A percentile compares a stretch with the other conserved stretches of the same genome.
Conservation (phyloP, 2,113 vertebrate genomes). For the Oceanodroma tethys region DNA sequence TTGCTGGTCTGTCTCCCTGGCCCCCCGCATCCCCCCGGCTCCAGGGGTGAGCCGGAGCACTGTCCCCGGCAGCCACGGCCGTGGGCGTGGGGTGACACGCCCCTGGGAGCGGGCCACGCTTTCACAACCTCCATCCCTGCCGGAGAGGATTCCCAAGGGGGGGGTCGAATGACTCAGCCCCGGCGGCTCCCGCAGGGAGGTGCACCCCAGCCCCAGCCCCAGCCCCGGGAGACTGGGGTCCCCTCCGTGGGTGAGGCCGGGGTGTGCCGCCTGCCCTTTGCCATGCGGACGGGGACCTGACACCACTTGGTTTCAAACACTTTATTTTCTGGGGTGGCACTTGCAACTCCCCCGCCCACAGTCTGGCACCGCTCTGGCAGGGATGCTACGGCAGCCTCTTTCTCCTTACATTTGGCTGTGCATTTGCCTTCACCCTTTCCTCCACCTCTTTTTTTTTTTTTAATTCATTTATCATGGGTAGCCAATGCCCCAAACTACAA, state of each 20-base stretch:
- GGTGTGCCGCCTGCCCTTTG: background rate
- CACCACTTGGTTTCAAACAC: background rate
- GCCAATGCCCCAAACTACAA: background rate
- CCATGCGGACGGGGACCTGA: background rate
- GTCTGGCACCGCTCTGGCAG: background rate
- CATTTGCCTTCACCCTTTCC: background rate
- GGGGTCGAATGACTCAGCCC: background rate
- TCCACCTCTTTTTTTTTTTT: background rate
- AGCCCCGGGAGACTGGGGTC: background rate
- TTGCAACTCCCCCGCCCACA: background rate
- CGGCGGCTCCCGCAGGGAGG: rapidly evolving
- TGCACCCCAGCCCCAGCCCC: background rate
- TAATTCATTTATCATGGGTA: background rate
- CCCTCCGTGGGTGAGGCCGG: background rate
- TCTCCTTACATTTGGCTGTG: background rate
- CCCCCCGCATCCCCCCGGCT: background rate
- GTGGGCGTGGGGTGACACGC: background rate
- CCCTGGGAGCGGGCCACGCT: background rate
- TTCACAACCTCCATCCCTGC: background rate
- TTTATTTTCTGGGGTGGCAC: background rate
- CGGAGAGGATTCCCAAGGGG: background rate
- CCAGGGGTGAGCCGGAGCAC: background rate
- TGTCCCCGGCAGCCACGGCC: rapidly evolving
- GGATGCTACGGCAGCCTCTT: background rate
- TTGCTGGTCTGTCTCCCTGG: background rate